A percentile compares a stretch with the other conserved stretches of the same genome.
phyloP scores from a whole-genome alignment of 2,888 invertebrate species.

The Arctia plantaginis region DNA sequence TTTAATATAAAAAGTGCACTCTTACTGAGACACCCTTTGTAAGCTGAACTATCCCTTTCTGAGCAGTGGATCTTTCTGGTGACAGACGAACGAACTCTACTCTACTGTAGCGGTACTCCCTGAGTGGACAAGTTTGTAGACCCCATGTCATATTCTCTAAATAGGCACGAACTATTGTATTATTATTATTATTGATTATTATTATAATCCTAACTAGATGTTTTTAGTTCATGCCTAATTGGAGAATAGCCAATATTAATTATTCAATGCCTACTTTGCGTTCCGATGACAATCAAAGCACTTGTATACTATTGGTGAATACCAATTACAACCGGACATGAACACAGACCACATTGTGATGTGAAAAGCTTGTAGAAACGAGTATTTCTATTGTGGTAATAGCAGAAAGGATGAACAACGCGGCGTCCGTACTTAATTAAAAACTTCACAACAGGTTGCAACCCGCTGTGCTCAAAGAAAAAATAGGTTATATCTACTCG shows the following conservation, averaged over 20 bases:
- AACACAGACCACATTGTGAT: slow-evolving; percentile 39
- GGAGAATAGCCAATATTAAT: neutral
- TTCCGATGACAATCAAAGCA: neutral
- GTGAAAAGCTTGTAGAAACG: slow-evolving; percentile 56
- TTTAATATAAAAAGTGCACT: no score
- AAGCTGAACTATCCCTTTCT: no score
- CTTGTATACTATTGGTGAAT: neutral
- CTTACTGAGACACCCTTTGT: no score
- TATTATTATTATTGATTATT: no score
- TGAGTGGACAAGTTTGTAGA: neutral
- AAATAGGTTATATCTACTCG: slow-evolving; percentile 44
- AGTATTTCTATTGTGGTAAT: slow-evolving; percentile 58
- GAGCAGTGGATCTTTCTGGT: no score
- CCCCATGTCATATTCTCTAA: no score
- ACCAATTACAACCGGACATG: slow-evolving; percentile 25
- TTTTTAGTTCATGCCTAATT: neutral
- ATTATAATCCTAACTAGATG: neutral
- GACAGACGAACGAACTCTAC: neutral
- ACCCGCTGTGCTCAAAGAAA: slow-evolving; percentile 54
- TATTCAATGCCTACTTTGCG: neutral
- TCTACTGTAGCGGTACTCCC: neutral
- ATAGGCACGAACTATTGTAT: no score
- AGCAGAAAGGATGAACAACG: slow-evolving; percentile 60
- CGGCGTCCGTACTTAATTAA: slow-evolving; percentile 77
- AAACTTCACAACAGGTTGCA: slow-evolving; percentile 82